Base-by-base conservation (phyloP, 2,113 vertebrate species). In the Gymnorhina tibicen region DNA sequence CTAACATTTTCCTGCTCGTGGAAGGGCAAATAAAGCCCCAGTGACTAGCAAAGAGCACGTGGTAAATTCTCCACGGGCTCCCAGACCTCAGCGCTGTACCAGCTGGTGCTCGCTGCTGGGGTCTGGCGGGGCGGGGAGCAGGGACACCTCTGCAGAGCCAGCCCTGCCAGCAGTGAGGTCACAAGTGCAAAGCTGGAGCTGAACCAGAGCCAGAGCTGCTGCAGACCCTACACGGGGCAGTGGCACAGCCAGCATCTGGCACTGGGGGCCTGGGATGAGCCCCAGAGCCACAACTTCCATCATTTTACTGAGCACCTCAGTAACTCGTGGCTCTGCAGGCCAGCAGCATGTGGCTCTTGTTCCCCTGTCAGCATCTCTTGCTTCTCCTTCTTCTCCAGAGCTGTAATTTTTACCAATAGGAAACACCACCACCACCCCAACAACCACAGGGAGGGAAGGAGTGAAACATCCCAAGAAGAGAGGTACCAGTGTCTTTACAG, bases 201-300 rank as follows among this genome's bases (percentile, higher is more conserved):
- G 39, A 85, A 69, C 6, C 46, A 74, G 77, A 59, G 35, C 27
- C 59, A 42, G 66, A 74, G 50, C 30, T 9, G 10, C 70, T 44
- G 68, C 81, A 89, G 56, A 49, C 5, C n/a, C 41, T 59, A 12
- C 0, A 3, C 0, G 0, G 16, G n/a, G 27, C 70, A 75, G 75
- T 4, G 39, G 26, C 49, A 84, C 0, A 0, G 68, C 23, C 67
- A 86, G 27, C 20, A 46, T 4, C 19, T 0, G 1, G 60, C 17
- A 42, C 39, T 19, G 14, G 27, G 20, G 55, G 30, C 46, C n/a
- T 49, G 66, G 60, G 41, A 42, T 1, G 2, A 66, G 55, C 27
- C 64, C 37, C 28, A 53, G 9, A 82, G 70, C 28, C 66, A 37
- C 62, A 56, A 2, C 14, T 55, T 46, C 8, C 9, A n/a, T 30